Percentiles rank a stretch among this genome's conserved stretches.
phyloP scores from a whole-genome alignment of 1,140 invertebrate genomes.

The Drosophila nikananu region DNA sequence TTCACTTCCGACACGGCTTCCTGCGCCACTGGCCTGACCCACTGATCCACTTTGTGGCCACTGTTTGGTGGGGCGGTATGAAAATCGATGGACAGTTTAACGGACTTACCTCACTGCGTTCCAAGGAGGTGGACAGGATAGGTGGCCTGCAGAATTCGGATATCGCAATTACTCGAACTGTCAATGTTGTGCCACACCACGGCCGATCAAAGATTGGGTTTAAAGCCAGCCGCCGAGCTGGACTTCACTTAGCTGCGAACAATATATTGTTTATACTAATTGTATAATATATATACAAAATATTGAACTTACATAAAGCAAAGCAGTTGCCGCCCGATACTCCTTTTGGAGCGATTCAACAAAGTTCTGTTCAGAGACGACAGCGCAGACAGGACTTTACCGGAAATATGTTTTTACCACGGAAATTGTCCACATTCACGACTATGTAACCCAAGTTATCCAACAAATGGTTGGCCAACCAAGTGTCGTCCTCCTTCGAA shows the following conservation, averaged over 20 bases:
- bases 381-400: slow-evolving; percentile 88
- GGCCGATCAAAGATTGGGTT: slow-evolving; percentile 94
- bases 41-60: slow-evolving; percentile 50
- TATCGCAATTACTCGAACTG: slow-evolving; percentile 95
- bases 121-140: slow-evolving; percentile 98
- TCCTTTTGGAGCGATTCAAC: neutral
- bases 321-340: slow-evolving; percentile 47
- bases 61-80: slow-evolving; percentile 16
- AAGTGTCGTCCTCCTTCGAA: neutral
- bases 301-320: slow-evolving; percentile 56
- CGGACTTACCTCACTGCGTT: slow-evolving; percentile 93
- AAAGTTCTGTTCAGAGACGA: slow-evolving; percentile 68
- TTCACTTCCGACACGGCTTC: slow-evolving; percentile 36
- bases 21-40: slow-evolving; percentile 42
- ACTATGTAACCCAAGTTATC: slow-evolving; percentile 11
- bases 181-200: slow-evolving; percentile 98
- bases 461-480: slow-evolving; percentile 2
- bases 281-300: no score
- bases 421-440: slow-evolving; percentile 29
- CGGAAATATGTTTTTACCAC: slow-evolving; percentile 12
- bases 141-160: slow-evolving; percentile 95
- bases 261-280: no score
- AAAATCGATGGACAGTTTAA: slow-evolving; percentile 9
- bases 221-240: slow-evolving; percentile 94
- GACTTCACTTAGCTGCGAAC: slow-evolving; percentile 94